Conservation (phyloP, 2,113 vertebrate species). For the Lamprologus speciosus region DNA sequence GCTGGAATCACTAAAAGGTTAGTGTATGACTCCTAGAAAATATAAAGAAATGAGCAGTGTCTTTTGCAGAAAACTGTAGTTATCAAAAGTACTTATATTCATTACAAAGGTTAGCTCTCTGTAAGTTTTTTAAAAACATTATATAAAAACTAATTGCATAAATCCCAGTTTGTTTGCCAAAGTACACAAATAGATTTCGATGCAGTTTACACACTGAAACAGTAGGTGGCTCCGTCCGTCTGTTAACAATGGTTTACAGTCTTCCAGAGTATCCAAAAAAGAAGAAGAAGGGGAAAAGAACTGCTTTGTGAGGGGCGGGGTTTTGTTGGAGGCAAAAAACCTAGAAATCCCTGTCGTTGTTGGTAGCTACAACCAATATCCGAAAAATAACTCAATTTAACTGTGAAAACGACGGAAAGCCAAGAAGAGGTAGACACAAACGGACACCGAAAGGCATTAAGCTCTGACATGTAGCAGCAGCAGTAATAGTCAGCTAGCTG, state of each 20-base stretch:
- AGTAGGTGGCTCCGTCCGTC: not conserved
- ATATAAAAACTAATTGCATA: not conserved
- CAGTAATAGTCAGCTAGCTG: not conserved
- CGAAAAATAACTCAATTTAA: not conserved
- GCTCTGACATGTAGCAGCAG: not conserved
- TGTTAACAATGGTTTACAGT: not conserved
- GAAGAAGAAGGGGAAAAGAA: not conserved
- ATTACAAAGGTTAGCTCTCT: not conserved
- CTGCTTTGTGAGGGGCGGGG: slow-evolving; percentile 50
- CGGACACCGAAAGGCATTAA: not conserved
- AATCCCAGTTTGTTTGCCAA: not conserved
- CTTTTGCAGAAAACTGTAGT: not conserved
- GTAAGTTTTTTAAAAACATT: not conserved
- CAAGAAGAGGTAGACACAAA: slow-evolving; percentile 19
- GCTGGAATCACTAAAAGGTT: not conserved
- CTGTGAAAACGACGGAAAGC: not conserved
- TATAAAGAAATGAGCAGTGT: not conserved
- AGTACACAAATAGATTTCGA: not conserved
- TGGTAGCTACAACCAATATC: not conserved
- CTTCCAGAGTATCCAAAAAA: not conserved
- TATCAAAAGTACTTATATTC: not conserved
- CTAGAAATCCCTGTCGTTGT: slow-evolving; percentile 13
- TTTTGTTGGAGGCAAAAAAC: slow-evolving; percentile 46
- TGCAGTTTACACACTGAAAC: not conserved
- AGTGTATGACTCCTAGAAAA: not conserved